Evolutionary conservation across 2,113 vertebrate species (phyloP).

Genomic region (Holacanthus passer): DNA sequence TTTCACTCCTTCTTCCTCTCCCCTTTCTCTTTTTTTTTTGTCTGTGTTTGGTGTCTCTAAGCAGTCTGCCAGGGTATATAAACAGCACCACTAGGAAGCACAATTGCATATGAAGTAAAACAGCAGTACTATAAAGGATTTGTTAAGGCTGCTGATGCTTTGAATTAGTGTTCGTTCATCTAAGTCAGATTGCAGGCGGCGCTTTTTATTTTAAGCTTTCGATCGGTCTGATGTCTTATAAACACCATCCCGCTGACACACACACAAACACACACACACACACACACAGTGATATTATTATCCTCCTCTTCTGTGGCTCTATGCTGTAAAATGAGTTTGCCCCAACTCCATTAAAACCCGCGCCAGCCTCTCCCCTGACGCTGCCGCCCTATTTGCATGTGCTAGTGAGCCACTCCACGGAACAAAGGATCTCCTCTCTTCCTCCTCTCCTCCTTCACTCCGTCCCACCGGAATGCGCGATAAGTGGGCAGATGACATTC

Average conservation of each 20-base stretch:
- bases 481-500: conserved; percentile 99
- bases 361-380: conserved; percentile 93
- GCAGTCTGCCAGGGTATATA: conserved; percentile 57
- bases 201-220: conserved; percentile 39
- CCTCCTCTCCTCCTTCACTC: conserved; percentile 81
- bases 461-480: conserved; percentile 82
- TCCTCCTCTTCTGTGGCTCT: conserved; percentile 89
- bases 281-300: conserved; percentile 80
- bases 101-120: conserved; percentile 57
- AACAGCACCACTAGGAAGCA: conserved; percentile 56
- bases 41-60: conserved; percentile 64
- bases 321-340: conserved; percentile 99
- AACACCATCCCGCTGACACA: conserved; percentile 46
- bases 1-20: conserved; percentile 41
- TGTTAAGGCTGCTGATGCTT: conserved; percentile 40
- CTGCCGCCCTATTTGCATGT: conserved; percentile 95
- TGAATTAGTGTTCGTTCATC: conserved; percentile 47
- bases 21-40: conserved; percentile 29
- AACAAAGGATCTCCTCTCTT: conserved; percentile 93
- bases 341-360: conserved; percentile 99
- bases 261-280: conserved; percentile 56
- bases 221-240: conserved; percentile 26
- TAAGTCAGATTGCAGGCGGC: conserved; percentile 33
- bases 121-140: conserved; percentile 14
- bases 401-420: conserved; percentile 93